Evolutionary conservation across 1,140 invertebrate genomes (phyloP), one percentile per base, ranked within the genome.

Genomic region (Drosophila littoralis): DNA sequence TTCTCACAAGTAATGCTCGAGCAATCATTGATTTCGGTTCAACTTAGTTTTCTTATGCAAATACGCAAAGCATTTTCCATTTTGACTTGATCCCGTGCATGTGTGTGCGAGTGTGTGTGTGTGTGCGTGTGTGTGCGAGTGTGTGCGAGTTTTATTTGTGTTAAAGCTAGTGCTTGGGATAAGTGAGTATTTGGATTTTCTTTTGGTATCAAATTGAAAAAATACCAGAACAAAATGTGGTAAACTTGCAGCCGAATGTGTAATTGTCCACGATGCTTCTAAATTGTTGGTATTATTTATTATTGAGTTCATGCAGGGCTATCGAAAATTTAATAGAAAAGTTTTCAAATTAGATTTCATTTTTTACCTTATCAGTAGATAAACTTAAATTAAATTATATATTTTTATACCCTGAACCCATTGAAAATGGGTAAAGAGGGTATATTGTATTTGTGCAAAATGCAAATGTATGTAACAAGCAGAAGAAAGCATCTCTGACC

Each of bases 41-140:
- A 89, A 89, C 79, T 80, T 74, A 88, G 83, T 86, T 86, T 86
- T 86, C 83, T 89, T 86, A 86, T 86, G 83, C 83, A 86, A 86
- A 86, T 86, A 86, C 83, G 82, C 63, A 79, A 63, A 82, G 73
- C 58, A 80, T 83, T 86, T 89, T 89, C 80, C 65, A 80, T 83
- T 86, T 82, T 83, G 61, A 77, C 84, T 63, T 59, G 57, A 10
- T 66, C 60, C 46, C 57, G 28, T 36, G 42, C 28, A 46, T 55
- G 33, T n/a, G 51, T 40, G 12, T 52, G 35, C 1, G 17, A 28
- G 60, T 48, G 40, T 38, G 48, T 69, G 40, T 48, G 28, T 45
- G 36, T 13, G 66, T 28, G 28, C 28, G 54, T 64, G 48, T 35
- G 36, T 36, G 32, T 65, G 35, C 6, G n/a, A 6, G 51, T 55